A percentile compares a stretch with the other conserved stretches of the same genome.
These are phyloP conservation scores for Gerosis bhagava DNA, from an alignment of 2,888 invertebrate species.

Conservation along the genomic window DNA sequence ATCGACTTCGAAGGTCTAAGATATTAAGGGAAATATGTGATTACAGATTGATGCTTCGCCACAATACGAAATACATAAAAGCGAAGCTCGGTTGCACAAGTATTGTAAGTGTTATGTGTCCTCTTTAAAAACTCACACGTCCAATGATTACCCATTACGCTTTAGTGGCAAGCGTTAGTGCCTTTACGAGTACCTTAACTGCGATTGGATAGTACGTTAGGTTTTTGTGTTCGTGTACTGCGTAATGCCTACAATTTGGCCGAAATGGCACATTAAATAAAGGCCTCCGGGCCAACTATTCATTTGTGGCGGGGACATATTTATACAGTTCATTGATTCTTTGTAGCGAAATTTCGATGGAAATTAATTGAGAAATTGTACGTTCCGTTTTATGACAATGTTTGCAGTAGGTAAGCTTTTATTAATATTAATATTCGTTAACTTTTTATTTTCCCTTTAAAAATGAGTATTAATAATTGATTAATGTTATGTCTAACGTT, in stretches of 20 bases:
- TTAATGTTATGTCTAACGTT: no score
- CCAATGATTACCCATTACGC: constrained; percentile 53
- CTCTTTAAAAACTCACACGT: constrained; percentile 43
- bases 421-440: no score
- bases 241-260: constrained; percentile 25
- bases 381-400: no score
- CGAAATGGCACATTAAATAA: constrained; percentile 27
- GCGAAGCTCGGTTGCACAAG: no score
- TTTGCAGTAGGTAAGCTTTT: no score
- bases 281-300: constrained; percentile 24
- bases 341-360: constrained; percentile 11
- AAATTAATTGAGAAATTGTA: constrained; percentile 12
- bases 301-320: constrained; percentile 24
- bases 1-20: no score
- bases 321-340: constrained; percentile 19
- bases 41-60: no score
- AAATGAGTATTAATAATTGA: no score
- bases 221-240: constrained; percentile 27
- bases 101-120: constrained; percentile 42
- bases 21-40: no score
- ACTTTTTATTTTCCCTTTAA: no score
- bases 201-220: constrained; percentile 39
- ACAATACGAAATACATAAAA: no score
- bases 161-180: constrained; percentile 43
- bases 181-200: constrained; percentile 46